Evolutionary conservation across 2,797 vertebrate genomes (phyloP).

Genomic region (Erethizon dorsatum): DNA sequence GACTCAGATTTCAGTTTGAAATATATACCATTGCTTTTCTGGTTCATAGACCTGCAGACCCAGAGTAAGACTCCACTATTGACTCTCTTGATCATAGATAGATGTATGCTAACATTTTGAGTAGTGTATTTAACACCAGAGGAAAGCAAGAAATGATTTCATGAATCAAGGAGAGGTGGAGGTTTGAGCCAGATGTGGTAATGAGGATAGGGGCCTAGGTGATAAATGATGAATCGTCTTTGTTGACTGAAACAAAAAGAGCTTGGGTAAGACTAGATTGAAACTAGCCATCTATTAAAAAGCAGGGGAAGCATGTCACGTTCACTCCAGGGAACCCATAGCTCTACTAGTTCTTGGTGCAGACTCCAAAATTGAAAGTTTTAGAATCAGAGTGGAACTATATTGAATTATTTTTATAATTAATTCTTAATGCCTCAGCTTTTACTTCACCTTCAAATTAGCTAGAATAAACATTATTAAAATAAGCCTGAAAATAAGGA

Average conservation of each 20-base stretch:
- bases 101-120: neutral
- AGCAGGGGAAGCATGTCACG: neutral
- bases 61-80: neutral
- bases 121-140: neutral
- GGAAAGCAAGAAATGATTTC: neutral
- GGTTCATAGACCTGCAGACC: neutral
- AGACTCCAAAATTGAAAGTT: neutral
- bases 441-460: slow-evolving; percentile 68
- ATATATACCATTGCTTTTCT: neutral
- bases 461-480: slow-evolving; percentile 64
- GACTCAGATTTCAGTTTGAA: neutral
- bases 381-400: slow-evolving; percentile 1
- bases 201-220: neutral
- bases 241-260: neutral
- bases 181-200: neutral
- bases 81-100: neutral
- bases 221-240: neutral
- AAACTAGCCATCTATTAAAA: neutral
- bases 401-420: slow-evolving; percentile 22
- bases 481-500: slow-evolving; percentile 57
- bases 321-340: neutral
- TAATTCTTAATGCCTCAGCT: slow-evolving; percentile 55
- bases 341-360: neutral
- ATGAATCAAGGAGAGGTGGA: neutral
- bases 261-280: neutral